Evolutionary conservation across 2,888 invertebrate species (phyloP).

Genomic region (Tyria jacobaeae): DNA sequence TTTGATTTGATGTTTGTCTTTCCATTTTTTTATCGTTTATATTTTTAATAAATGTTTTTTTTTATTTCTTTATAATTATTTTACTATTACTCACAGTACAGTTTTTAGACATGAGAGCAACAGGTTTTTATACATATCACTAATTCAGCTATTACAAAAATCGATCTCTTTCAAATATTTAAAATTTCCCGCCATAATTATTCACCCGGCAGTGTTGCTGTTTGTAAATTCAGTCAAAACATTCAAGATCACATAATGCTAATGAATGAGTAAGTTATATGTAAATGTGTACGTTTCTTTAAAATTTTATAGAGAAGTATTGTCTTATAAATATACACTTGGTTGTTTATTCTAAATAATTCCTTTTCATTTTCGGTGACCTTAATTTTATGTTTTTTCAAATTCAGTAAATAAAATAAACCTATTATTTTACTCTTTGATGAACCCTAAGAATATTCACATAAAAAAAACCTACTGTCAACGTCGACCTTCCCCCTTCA

Average conservation of each 20-base stretch:
- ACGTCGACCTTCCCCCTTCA: constrained; percentile 62
- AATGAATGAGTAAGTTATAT: too few species aligned
- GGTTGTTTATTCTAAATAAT: not conserved
- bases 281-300: not conserved
- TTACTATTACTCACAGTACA: too few species aligned
- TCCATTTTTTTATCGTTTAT: too few species aligned
- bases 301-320: not conserved
- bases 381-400: too few species aligned
- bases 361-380: not conserved
- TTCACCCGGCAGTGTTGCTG: not conserved
- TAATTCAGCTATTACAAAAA: too few species aligned
- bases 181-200: not conserved
- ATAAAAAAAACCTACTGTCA: constrained; percentile 34
- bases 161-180: too few species aligned
- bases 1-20: too few species aligned
- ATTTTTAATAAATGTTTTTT: too few species aligned
- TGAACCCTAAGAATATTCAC: constrained; percentile 2
- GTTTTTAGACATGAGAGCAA: too few species aligned
- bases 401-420: not conserved
- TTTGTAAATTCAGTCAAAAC: not conserved
- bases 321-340: not conserved
- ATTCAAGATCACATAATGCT: not conserved
- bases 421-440: too few species aligned
- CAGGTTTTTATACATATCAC: too few species aligned
- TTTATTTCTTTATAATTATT: too few species aligned